Conservation (phyloP, 92 coral and sea anemone species). For the Porites evermanni region DNA sequence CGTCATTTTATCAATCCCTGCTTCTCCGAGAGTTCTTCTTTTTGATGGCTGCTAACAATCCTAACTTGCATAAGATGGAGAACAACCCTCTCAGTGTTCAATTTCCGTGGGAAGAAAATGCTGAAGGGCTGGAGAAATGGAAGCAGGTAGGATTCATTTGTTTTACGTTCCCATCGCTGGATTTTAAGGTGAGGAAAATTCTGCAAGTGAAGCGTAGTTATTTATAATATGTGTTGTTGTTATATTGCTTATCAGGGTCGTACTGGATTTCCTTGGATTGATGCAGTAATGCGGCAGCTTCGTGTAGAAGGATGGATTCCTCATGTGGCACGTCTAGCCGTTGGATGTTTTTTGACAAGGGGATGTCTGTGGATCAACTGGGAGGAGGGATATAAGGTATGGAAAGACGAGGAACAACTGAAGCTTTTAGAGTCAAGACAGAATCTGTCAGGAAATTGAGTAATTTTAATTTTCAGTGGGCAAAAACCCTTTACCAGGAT, state of each 20-base stretch:
- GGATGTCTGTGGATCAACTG: conserved; percentile 93
- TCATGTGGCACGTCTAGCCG: conserved; percentile 80
- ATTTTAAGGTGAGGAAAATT: too few species aligned
- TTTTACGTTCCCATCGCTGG: neutral
- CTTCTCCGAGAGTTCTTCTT: conserved; percentile 75
- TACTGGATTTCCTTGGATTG: conserved; percentile 92
- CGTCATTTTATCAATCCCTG: conserved; percentile 50
- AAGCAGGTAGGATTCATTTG: conserved; percentile 61
- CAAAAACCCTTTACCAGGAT: too few species aligned
- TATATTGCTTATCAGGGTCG: conserved; percentile 42
- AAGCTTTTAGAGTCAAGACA: neutral
- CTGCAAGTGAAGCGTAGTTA: too few species aligned
- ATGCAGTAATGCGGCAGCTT: conserved; percentile 81
- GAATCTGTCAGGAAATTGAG: too few species aligned
- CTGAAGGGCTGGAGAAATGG: conserved; percentile 63
- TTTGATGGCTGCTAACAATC: conserved; percentile 56
- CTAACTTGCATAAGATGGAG: conserved; percentile 70
- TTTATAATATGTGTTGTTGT: neutral
- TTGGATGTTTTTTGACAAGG: conserved; percentile 84
- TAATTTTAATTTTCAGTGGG: too few species aligned
- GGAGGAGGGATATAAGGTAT: conserved; percentile 88
- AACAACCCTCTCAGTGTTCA: conserved; percentile 70
- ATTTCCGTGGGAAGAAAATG: conserved; percentile 83
- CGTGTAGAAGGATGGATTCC: conserved; percentile 85
- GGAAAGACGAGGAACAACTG: neutral